Conservation (phyloP, 2,797 vertebrate species). For the Rhyacichthys aspro region DNA sequence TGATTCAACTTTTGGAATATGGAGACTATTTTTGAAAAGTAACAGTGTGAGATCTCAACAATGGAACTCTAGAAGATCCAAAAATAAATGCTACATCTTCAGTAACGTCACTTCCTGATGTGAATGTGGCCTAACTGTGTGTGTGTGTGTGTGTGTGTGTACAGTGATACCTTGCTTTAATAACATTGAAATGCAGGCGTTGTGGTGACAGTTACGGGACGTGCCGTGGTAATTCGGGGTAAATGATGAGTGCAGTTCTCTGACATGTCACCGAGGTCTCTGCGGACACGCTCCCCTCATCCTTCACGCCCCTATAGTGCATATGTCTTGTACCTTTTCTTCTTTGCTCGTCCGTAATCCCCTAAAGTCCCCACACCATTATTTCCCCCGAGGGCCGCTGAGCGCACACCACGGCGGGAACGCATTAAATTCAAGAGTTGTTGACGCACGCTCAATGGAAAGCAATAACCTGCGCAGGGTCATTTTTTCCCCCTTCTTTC, state of each 20-base stretch:
- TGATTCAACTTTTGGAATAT: too few species aligned
- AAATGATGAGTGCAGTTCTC: conserved; percentile 32
- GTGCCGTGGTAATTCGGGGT: conserved; percentile 37
- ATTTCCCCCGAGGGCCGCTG: conserved; percentile 79
- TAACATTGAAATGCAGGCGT: background rate
- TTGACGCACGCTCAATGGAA: conserved; percentile 76
- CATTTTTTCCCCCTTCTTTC: conserved; percentile 43
- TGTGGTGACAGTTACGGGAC: background rate
- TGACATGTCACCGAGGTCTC: conserved; percentile 20
- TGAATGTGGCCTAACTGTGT: background rate
- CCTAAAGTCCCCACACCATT: conserved; percentile 69
- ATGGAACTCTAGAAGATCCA: too few species aligned
- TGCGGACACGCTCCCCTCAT: background rate
- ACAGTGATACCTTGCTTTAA: background rate
- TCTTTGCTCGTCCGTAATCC: conserved; percentile 73
- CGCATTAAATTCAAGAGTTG: conserved; percentile 80
- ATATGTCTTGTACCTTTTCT: conserved; percentile 58
- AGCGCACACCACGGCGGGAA: conserved; percentile 55
- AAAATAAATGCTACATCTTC: too few species aligned
- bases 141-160: background rate
- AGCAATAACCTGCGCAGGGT: conserved; percentile 78
- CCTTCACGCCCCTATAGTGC: conserved; percentile 36
- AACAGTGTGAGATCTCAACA: too few species aligned
- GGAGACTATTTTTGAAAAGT: too few species aligned
- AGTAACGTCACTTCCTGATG: too few species aligned